phyloP scores from a whole-genome alignment of 2,888 invertebrate genomes.

The Acanthopleura granulata region DNA sequence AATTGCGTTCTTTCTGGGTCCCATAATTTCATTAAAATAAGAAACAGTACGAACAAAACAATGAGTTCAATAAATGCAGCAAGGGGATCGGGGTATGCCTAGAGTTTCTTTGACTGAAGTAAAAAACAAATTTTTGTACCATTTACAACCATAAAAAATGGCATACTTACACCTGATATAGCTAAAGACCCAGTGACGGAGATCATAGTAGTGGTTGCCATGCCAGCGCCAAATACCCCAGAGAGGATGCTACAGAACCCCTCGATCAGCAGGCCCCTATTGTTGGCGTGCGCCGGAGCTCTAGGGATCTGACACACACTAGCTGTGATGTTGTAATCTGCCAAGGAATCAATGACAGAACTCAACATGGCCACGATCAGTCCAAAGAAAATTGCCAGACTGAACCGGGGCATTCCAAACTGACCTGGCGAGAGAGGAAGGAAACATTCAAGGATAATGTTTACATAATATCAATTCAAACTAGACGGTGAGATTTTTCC shows the following conservation, averaged over 20 bases:
- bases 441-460: no score
- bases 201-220: conserved; percentile 74
- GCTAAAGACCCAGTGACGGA: conserved; percentile 90
- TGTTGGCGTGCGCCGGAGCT: conserved; percentile 51
- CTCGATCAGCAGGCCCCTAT: conserved; percentile 53
- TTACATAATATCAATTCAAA: no score
- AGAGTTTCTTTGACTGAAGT: no score
- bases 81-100: no score
- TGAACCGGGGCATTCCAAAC: conserved; percentile 48
- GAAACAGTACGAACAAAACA: no score
- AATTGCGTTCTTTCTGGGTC: no score
- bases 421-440: conserved; percentile 46
- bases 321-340: no score
- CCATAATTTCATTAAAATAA: no score
- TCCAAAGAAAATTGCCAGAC: conserved; percentile 43
- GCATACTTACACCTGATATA: conserved; percentile 80
- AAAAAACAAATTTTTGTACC: background rate
- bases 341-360: no score
- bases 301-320: conserved; percentile 37
- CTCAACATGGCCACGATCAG: conserved; percentile 50
- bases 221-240: conserved; percentile 49
- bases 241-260: no score
- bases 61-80: no score
- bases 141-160: background rate
- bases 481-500: no score